phyloP scores from a whole-genome alignment of 2,113 vertebrate species.

The Nothocercus nigrocapillus region DNA sequence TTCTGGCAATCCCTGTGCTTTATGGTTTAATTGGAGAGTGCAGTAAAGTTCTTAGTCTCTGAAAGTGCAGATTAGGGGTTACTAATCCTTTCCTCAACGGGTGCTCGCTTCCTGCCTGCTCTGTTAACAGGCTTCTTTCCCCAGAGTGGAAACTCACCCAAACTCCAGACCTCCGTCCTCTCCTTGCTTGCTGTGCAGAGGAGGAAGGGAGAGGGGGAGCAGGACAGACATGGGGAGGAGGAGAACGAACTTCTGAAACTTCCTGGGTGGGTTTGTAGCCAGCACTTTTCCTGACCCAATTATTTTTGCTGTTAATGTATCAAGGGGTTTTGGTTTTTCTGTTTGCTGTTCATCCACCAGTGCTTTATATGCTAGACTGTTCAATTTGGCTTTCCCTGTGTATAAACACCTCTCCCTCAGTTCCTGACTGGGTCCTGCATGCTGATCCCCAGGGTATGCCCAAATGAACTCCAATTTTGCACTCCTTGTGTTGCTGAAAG shows the following conservation, averaged over 20 bases:
- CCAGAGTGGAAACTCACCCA: slow-evolving; percentile 12
- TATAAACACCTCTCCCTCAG: background rate
- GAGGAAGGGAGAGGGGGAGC: background rate
- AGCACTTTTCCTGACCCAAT: background rate
- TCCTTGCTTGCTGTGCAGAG: background rate
- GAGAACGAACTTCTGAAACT: background rate
- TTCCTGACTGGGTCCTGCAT: background rate
- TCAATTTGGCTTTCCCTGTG: background rate
- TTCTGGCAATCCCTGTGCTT: slow-evolving; percentile 30
- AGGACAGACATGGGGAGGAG: background rate
- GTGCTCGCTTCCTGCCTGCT: slow-evolving; percentile 28
- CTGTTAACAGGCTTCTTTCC: slow-evolving; percentile 2
- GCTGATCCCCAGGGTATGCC: background rate
- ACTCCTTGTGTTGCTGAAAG: background rate
- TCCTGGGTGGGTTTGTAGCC: background rate
- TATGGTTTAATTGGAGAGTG: slow-evolving; percentile 44
- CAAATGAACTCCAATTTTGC: background rate
- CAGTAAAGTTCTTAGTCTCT: slow-evolving; percentile 18
- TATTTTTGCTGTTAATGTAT: background rate
- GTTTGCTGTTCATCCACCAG: background rate
- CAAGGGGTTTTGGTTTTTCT: background rate
- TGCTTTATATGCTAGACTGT: background rate
- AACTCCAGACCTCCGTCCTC: slow-evolving; percentile 4
- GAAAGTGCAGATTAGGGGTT: slow-evolving; percentile 42
- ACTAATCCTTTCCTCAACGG: slow-evolving; percentile 40